Percentiles rank a stretch among this genome's conserved stretches.
Conservation (phyloP, 2,797 vertebrate genomes). For the Gadopsis marmoratus region DNA sequence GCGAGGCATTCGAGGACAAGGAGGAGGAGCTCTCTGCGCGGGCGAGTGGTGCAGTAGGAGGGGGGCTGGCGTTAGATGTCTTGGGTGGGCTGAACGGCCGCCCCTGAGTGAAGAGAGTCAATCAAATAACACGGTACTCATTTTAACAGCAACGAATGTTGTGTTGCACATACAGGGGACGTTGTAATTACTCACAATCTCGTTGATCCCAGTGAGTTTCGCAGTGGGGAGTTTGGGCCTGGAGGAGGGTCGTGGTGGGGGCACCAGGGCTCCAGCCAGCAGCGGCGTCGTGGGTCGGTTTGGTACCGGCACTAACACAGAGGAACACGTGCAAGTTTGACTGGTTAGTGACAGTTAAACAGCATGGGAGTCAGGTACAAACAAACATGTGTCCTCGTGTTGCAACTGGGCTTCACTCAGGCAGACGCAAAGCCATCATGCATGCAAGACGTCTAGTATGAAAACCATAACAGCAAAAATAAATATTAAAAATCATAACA, state of each 20-base stretch:
- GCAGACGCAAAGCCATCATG: constrained; percentile 54
- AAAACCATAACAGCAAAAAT: constrained; percentile 39
- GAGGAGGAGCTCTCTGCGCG: constrained; percentile 97
- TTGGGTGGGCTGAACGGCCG: constrained; percentile 95
- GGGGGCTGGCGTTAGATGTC: constrained; percentile 90
- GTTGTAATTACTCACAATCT: constrained; percentile 89
- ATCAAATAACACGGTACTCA: background rate
- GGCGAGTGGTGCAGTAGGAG: constrained; percentile 92
- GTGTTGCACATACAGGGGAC: too few species aligned
- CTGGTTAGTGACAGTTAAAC: constrained; percentile 3
- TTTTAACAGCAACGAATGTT: background rate
- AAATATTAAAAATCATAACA: constrained; percentile 20
- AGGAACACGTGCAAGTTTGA: background rate
- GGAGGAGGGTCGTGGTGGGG: constrained; percentile 94
- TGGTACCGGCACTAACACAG: constrained; percentile 65
- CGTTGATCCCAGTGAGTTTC: constrained; percentile 96
- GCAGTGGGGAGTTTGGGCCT: constrained; percentile 92
- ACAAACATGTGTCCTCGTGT: background rate
- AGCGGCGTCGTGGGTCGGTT: constrained; percentile 93
- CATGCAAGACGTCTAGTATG: constrained; percentile 13
- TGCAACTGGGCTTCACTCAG: background rate
- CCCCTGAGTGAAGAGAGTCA: constrained; percentile 81
- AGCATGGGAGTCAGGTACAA: background rate
- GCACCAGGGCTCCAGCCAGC: constrained; percentile 91
- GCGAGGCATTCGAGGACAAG: constrained; percentile 93